Conservation (phyloP, 2,113 vertebrate species). For the Oxygymnocypris stewartii region DNA sequence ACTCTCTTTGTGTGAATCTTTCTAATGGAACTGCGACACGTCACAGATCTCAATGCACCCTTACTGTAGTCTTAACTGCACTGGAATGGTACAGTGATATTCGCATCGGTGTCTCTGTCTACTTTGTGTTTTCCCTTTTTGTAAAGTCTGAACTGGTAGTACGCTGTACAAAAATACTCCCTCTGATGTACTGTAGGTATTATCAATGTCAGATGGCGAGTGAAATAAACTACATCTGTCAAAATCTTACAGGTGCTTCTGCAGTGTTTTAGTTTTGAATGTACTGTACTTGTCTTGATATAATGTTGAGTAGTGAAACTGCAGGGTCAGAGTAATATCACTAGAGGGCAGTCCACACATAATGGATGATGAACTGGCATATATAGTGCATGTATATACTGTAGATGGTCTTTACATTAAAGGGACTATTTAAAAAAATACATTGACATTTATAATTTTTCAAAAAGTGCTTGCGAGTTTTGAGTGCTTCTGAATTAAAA, state of each 20-base stretch:
- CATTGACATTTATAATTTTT: background rate
- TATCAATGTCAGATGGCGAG: constrained; percentile 56
- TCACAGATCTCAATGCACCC: background rate
- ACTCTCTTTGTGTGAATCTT: constrained; percentile 38
- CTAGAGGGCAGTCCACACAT: constrained; percentile 58
- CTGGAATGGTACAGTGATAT: background rate
- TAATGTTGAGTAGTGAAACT: background rate
- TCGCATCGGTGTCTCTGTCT: background rate
- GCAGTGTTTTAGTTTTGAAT: background rate
- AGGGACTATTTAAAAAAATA: background rate
- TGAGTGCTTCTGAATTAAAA: background rate
- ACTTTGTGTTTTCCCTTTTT: background rate
- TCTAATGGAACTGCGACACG: background rate
- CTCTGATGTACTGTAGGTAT: constrained; percentile 18
- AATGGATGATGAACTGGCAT: constrained; percentile 3
- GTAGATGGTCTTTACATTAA: background rate
- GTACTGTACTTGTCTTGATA: background rate
- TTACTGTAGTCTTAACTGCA: constrained; percentile 12
- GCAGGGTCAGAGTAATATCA: constrained; percentile 42
- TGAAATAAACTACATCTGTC: constrained; percentile 65
- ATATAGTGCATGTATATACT: background rate
- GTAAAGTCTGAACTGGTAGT: background rate
- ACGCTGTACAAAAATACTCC: constrained; percentile 34
- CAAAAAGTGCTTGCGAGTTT: background rate
- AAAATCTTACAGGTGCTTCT: constrained; percentile 18